A percentile compares a stretch with the other conserved stretches of the same genome.
phyloP scores from a whole-genome alignment of 2,113 vertebrate species.

The Phoenicopterus ruber region DNA sequence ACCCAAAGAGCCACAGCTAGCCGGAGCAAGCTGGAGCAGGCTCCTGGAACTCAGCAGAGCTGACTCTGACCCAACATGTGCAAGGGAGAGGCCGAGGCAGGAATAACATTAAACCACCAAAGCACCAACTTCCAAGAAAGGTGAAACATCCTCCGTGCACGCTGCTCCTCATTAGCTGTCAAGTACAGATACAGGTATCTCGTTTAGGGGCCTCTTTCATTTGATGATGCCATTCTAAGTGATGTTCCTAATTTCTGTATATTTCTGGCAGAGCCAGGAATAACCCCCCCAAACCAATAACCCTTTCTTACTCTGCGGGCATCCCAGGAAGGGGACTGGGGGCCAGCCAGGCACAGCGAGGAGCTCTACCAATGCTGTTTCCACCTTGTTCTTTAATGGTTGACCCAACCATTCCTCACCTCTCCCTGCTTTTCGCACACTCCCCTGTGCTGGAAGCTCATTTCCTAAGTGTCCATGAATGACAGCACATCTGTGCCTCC shows the following conservation, averaged over 20 bases:
- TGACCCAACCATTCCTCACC: not conserved
- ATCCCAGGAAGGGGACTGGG: not conserved
- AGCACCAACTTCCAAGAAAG: not conserved
- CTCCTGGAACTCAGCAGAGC: not conserved
- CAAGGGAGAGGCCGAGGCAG: not conserved
- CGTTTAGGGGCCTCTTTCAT: not conserved
- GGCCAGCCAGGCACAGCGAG: not conserved
- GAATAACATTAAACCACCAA: not conserved
- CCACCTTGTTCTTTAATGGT: not conserved
- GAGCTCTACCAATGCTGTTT: not conserved
- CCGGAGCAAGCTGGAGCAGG: not conserved
- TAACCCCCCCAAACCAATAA: not conserved
- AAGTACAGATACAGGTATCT: not conserved
- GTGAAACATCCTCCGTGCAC: not conserved
- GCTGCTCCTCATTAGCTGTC: not conserved
- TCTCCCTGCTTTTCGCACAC: not conserved
- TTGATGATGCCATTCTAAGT: not conserved
- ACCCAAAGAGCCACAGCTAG: not conserved
- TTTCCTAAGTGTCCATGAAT: not conserved
- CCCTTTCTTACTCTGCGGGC: not conserved
- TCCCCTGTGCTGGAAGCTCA: not conserved
- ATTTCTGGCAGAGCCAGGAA: not conserved
- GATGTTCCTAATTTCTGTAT: not conserved
- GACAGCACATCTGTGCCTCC: not conserved
- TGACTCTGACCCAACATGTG: not conserved